Evolutionary conservation across 2,797 vertebrate species (phyloP).

Genomic region (Nothura maculosa): DNA sequence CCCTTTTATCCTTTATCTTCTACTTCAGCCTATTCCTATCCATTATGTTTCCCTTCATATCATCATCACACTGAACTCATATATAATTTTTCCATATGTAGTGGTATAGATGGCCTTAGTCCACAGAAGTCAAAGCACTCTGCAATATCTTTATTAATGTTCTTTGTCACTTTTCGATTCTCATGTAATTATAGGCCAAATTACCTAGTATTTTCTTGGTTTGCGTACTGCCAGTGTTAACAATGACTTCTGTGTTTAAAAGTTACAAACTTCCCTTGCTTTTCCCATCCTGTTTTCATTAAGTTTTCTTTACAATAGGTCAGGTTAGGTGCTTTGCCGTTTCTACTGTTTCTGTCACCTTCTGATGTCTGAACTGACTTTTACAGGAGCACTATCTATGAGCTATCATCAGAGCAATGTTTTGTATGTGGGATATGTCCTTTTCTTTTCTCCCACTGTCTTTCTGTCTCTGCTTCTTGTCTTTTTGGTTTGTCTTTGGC

Average conservation of each 20-base stretch:
- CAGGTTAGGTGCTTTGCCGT: slow-evolving; percentile 6
- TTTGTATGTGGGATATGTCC: not conserved
- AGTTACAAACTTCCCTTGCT: not conserved
- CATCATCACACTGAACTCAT: not conserved
- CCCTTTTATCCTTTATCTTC: not conserved
- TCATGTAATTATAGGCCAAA: slow-evolving; percentile 26
- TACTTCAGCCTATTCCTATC: not conserved
- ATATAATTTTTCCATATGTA: slow-evolving; percentile 44
- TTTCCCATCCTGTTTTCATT: slow-evolving; percentile 5
- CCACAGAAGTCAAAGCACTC: not conserved
- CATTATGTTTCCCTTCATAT: not conserved
- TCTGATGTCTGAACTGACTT: not conserved
- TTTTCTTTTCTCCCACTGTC: not conserved
- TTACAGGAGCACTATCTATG: slow-evolving; percentile 6
- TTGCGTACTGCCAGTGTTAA: not conserved
- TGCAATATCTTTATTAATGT: slow-evolving; percentile 13
- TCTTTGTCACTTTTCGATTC: slow-evolving; percentile 53
- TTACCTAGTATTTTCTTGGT: slow-evolving; percentile 21
- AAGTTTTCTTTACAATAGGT: not conserved
- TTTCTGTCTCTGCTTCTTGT: slow-evolving; percentile 61
- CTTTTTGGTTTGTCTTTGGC: slow-evolving; percentile 58
- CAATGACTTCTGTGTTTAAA: not conserved
- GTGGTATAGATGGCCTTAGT: not conserved
- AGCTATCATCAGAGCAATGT: not conserved
- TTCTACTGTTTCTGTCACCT: slow-evolving; percentile 8